Conservation (phyloP, 2,888 invertebrate species). For the Drosophila koepferae region DNA sequence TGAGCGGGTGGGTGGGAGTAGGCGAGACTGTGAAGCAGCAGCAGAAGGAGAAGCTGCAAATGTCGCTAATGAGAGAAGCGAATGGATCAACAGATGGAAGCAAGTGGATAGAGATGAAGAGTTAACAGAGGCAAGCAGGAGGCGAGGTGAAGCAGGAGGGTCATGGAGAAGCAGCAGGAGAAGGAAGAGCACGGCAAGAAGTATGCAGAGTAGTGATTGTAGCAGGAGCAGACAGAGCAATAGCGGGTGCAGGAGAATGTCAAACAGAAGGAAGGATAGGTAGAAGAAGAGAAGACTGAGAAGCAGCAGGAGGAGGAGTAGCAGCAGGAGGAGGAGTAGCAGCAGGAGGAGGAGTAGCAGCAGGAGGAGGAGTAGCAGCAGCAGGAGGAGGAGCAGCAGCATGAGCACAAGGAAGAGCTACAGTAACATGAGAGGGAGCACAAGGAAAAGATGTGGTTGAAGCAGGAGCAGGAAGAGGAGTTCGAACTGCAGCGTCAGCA, state of each 20-base stretch:
- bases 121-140: background rate
- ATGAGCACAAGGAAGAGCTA: background rate
- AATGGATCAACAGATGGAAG: background rate
- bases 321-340: background rate
- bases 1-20: slow-evolving; percentile 1
- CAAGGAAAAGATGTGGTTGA: no score
- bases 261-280: background rate
- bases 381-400: background rate
- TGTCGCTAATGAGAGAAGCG: background rate
- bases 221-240: background rate
- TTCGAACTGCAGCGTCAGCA: background rate
- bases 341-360: background rate
- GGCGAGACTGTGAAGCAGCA: no score
- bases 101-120: background rate
- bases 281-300: background rate
- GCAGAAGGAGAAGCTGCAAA: background rate
- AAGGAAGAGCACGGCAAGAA: background rate
- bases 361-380: background rate
- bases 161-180: background rate
- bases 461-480: background rate
- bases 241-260: background rate
- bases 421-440: background rate
- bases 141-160: background rate
- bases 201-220: no score
- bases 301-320: background rate